phyloP scores from a whole-genome alignment of 2,888 invertebrate species.

The Ethmia dodecea region DNA sequence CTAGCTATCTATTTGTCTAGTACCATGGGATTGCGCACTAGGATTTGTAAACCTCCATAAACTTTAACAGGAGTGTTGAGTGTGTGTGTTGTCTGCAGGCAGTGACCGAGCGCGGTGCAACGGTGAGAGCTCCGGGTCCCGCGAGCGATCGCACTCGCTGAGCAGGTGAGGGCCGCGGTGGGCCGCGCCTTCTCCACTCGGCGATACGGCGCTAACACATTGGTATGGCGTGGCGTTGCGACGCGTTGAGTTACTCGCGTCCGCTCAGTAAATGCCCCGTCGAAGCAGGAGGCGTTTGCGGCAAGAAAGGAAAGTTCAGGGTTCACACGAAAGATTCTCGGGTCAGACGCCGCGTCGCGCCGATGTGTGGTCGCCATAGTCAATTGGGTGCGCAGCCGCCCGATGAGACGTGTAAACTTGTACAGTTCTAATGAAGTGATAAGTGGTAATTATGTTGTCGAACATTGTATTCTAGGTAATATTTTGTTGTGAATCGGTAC shows the following conservation, averaged over 20 bases:
- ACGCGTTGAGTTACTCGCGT: too few relatives aligned
- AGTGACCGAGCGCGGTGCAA: constrained; percentile 63
- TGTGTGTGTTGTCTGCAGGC: constrained; percentile 41
- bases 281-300: too few relatives aligned
- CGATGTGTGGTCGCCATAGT: constrained; percentile 13
- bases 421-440: constrained; percentile 68
- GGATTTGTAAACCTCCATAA: too few relatives aligned
- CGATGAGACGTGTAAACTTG: constrained; percentile 35
- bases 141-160: constrained; percentile 79
- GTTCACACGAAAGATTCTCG: too few relatives aligned
- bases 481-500: constrained; percentile 75
- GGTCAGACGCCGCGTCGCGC: constrained; percentile 9
- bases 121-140: constrained; percentile 51
- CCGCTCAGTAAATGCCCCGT: too few relatives aligned
- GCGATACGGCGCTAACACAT: constrained; percentile 24
- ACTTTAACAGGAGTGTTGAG: too few relatives aligned
- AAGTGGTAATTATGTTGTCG: constrained; percentile 70
- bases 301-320: too few relatives aligned
- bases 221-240: too few relatives aligned
- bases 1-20: too few relatives aligned
- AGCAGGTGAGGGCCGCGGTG: constrained; percentile 84
- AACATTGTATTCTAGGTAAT: constrained; percentile 68
- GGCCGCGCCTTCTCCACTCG: too few relatives aligned
- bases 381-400: constrained; percentile 10
- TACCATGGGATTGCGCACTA: too few relatives aligned